Evolutionary conservation across 2,113 vertebrate genomes (phyloP).

Genomic region (Paramisgurnus dabryanus): DNA sequence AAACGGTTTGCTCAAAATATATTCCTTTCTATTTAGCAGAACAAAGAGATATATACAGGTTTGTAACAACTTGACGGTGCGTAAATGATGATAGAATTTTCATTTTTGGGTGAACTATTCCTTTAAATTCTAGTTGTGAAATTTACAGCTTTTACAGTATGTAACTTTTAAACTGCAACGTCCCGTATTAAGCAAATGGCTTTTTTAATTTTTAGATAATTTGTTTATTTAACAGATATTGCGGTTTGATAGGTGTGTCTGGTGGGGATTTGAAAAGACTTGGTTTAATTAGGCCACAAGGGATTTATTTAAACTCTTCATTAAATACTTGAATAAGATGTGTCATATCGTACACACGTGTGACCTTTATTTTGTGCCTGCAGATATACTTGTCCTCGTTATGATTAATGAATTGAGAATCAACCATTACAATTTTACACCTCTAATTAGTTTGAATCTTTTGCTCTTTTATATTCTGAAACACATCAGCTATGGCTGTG

Average conservation of each 20-base stretch:
- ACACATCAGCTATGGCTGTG: neutral
- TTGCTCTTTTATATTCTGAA: neutral
- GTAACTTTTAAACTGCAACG: constrained; percentile 29
- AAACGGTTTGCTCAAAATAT: no score
- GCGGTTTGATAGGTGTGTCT: constrained; percentile 11
- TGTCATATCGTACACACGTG: neutral
- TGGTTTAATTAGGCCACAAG: constrained; percentile 36
- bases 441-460: neutral
- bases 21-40: no score
- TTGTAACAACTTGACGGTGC: no score
- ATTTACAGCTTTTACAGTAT: constrained; percentile 8
- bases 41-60: no score
- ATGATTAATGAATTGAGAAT: constrained; percentile 8
- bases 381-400: neutral
- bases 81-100: neutral
- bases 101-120: neutral
- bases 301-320: constrained; percentile 14
- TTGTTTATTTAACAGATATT: constrained; percentile 17
- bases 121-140: constrained; percentile 25
- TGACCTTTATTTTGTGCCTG: constrained; percentile 10
- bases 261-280: constrained; percentile 10
- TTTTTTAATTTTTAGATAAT: constrained; percentile 57
- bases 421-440: neutral
- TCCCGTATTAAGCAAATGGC: constrained; percentile 27
- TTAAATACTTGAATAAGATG: neutral